Evolutionary conservation across 2,888 invertebrate genomes (phyloP), one percentile per base, ranked within the genome.

Genomic region (Lepidocyrtinus sp.): DNA sequence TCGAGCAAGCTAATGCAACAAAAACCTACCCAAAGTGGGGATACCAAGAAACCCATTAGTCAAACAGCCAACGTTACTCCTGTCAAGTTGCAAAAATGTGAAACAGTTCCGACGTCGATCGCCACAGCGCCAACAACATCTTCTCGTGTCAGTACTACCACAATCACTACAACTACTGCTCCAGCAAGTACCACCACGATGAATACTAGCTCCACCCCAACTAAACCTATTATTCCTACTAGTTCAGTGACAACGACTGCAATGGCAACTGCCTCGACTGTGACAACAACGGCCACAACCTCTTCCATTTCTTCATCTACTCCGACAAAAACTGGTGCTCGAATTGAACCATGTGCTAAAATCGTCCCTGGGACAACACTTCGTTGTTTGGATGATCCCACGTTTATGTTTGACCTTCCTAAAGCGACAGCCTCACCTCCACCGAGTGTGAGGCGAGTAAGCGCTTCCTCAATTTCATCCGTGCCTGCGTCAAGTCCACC

Each of bases 321-420:
- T 27, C 59, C 55, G 24, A 45, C 65, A 17, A 45, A 55, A 46
- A 36, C 27, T 55, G 70, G 59, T 67, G 64, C 64, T 75, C 64
- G 73, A 61, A 81, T 21, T 55, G 81, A 81, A 36, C 63, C 75
- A 45, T 75, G 81, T 76, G 77, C 82, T 74, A 77, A 90, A 89
- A 84, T 89, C 5, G 87, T 90, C 75, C 89, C 90, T 45, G 91
- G 90, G 71, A 90, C 90, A 74, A 90, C 90, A 82, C 87, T 91
- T 19, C 89, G 89, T 84, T 90, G 91, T 86, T 88, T 91, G 63
- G 91, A 92, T 75, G 92, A 91, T 87, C 91, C 91, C 72, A 88
- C 89, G 19, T 91, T 90, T 87, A 90, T 90, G 85, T 90, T 89
- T 87, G 90, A 90, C 62, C 87, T 84, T 46, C 84, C 88, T 59